Evolutionary conservation across 2,797 vertebrate species (phyloP).

Genomic region (Microcaecilia unicolor): DNA sequence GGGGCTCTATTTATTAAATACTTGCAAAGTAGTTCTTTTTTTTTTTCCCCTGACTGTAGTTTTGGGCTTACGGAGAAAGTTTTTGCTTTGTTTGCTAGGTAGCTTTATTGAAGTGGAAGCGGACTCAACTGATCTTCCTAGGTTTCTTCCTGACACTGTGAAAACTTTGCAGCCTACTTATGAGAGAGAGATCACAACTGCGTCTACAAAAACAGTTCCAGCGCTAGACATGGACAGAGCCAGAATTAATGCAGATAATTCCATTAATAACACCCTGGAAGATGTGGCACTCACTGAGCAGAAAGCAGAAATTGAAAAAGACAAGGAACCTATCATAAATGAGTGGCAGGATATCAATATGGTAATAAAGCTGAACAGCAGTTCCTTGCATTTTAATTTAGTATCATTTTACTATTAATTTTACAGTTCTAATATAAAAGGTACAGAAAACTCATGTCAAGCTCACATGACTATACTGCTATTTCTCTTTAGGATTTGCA

Average conservation of each 20-base stretch:
- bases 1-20: too few species aligned
- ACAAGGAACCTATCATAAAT: conserved; percentile 16
- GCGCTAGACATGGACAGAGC: conserved; percentile 11
- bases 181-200: not conserved
- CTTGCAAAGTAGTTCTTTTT: not conserved
- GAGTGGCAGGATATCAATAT: conserved; percentile 75
- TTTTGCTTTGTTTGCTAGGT: conserved; percentile 40
- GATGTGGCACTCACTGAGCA: conserved; percentile 18
- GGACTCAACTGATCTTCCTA: conserved; percentile 6
- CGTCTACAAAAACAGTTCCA: not conserved
- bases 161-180: not conserved
- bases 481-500: too few species aligned
- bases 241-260: not conserved
- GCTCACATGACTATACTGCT: too few species aligned
- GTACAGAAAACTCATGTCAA: too few species aligned
- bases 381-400: too few species aligned
- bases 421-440: too few species aligned
- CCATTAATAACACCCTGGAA: conserved; percentile 12
- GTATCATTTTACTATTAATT: too few species aligned
- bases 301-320: not conserved
- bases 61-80: not conserved
- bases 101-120: conserved; percentile 83
- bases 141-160: not conserved
- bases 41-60: too few species aligned
- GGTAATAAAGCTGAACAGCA: conserved; percentile 53